Evolutionary conservation across 2,888 invertebrate genomes (phyloP), one percentile per base, ranked within the genome.

Genomic region (Nephrotoma appendiculata): DNA sequence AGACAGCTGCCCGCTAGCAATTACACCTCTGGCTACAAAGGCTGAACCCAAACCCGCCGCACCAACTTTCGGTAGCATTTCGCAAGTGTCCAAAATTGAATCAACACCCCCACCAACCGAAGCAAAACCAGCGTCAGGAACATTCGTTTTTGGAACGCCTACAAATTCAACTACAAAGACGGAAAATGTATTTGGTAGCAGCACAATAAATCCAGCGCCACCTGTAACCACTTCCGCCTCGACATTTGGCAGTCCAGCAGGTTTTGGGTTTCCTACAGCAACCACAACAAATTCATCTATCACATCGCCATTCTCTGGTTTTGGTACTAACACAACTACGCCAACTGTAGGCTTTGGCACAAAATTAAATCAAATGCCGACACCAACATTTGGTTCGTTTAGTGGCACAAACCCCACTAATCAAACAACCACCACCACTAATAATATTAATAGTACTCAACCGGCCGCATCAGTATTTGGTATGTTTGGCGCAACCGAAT

Each of bases 91-190:
- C 42, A 84, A 84, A 84, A 42, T 84, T 42, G 84, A 41, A 15
- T 42, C 84, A 5, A 6, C 84, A 19, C 3, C 85, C 41, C 41
- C 83, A 11, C 42, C 86, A 48, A 43, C 86, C 11, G 86, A 43
- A 12, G 42, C 41, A 71, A 71, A 71, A 19, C 19, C 85, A 86
- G 83, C 15, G 5, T 31, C 57, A 7, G 44, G 11, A n/a, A 9
- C 83, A 12, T 86, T 71, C 43, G n/a, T 19, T 5, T 87, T 87
- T 86, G 86, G 86, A 45, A n/a, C 15, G 6, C 48, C 87, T 15
- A 48, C 19, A 19, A 85, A 31, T 31, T n/a, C 87, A 31, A 86
- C 42, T 7, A 15, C 15, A 84, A 84, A 84, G n/a, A 41, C 84
- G n/a, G 43, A 41, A n/a, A 84, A 42, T 31, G 12, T 84, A 43